phyloP scores from a whole-genome alignment of 1,140 invertebrate genomes.

The Neoseiulus cucumeris region DNA sequence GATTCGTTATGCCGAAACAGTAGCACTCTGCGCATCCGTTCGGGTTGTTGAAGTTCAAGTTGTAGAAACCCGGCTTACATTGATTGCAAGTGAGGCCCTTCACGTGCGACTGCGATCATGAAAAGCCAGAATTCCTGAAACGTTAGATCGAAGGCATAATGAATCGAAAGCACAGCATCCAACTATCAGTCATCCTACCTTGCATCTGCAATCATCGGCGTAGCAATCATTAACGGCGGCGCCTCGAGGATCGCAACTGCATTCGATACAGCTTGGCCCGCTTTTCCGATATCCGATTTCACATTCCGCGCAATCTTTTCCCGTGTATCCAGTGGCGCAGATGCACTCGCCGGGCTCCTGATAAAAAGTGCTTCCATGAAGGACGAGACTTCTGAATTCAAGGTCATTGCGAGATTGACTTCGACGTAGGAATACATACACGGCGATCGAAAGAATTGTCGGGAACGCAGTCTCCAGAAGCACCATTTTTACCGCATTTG shows the following conservation, averaged over 20 bases:
- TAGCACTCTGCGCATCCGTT: conserved; percentile 71
- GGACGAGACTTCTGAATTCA: neutral
- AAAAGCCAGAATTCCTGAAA: neutral
- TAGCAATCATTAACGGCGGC: conserved; percentile 22
- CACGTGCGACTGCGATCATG: conserved; percentile 12
- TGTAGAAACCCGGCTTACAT: conserved; percentile 21
- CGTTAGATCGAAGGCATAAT: neutral
- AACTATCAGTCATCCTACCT: conserved; percentile 14
- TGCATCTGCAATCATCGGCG: conserved; percentile 25
- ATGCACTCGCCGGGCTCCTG: conserved; percentile 26
- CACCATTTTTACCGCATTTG: neutral
- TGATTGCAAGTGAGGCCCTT: neutral
- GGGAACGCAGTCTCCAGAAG: neutral
- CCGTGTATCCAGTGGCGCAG: conserved; percentile 23
- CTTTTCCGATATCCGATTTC: conserved; percentile 22
- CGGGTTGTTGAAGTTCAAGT: conserved; percentile 46
- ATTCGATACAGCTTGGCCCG: conserved; percentile 30
- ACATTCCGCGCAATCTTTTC: conserved; percentile 24
- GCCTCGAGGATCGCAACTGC: conserved; percentile 23
- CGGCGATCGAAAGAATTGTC: neutral
- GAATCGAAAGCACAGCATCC: neutral
- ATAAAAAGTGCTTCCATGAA: neutral
- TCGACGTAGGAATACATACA: neutral
- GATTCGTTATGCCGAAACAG: conserved; percentile 62
- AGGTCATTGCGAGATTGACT: neutral